Evolutionary conservation across 2,113 vertebrate species (phyloP).

Genomic region (Sprattus sprattus): DNA sequence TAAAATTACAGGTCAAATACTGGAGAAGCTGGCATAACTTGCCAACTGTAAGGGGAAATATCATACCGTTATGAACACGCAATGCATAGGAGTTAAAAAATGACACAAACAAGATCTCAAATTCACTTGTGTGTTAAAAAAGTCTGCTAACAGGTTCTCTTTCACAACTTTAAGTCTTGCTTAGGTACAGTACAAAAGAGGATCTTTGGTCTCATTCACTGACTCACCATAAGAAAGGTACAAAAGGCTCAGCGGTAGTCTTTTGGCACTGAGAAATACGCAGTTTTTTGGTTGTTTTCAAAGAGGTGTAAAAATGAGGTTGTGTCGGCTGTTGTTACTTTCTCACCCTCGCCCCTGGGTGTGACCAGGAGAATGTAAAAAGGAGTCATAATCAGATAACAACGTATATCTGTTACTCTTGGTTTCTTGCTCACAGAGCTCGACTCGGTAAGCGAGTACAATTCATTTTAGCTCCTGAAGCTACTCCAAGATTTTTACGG

Average conservation of each 20-base stretch:
- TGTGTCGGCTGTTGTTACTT: background rate
- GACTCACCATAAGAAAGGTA: constrained; percentile 53
- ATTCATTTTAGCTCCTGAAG: background rate
- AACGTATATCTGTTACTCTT: background rate
- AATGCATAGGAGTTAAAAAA: constrained; percentile 6
- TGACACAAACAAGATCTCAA: background rate
- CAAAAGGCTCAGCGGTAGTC: constrained; percentile 22
- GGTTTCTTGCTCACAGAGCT: background rate
- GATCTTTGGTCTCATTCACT: constrained; percentile 61
- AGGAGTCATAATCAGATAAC: background rate
- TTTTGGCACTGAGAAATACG: constrained; percentile 33
- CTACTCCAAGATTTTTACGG: background rate
- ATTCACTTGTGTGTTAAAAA: background rate
- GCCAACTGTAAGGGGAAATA: background rate
- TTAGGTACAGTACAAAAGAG: constrained; percentile 61
- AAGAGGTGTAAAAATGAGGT: background rate
- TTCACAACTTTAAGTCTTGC: constrained; percentile 5
- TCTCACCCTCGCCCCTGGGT: background rate
- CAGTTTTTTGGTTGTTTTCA: background rate
- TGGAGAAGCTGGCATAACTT: background rate
- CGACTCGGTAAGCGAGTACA: background rate
- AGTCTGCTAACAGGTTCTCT: background rate
- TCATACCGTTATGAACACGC: background rate
- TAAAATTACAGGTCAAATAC: background rate
- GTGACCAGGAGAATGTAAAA: background rate